These are phyloP conservation scores for Smutsia temminckii DNA, from an alignment of 2,797 vertebrate species.

Conservation along the genomic window DNA sequence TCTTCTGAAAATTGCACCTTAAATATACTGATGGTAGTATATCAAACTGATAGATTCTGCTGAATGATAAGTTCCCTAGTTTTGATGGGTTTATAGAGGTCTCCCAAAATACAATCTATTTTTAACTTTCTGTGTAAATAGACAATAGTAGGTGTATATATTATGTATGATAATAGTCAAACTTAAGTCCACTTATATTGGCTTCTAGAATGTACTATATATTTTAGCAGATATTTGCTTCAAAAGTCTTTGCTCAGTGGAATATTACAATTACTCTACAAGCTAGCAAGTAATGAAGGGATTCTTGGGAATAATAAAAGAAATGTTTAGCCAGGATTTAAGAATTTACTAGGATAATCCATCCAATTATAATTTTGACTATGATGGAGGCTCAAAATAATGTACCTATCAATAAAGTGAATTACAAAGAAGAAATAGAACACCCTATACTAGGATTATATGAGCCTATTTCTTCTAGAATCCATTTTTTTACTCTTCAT, in stretches of 20 bases:
- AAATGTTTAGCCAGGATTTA: constrained; percentile 59
- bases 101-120: constrained; percentile 41
- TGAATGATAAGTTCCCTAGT: background rate
- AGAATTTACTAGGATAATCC: constrained; percentile 58
- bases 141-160: background rate
- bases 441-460: background rate
- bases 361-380: constrained; percentile 59
- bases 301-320: constrained; percentile 52
- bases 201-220: background rate
- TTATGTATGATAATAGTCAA: background rate
- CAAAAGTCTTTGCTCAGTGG: constrained; percentile 53
- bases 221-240: constrained; percentile 50
- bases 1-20: constrained; percentile 42
- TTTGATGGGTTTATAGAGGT: constrained; percentile 11
- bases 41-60: background rate
- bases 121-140: constrained; percentile 57
- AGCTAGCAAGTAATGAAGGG: constrained; percentile 48
- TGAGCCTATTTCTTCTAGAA: constrained; percentile 4
- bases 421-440: constrained; percentile 57
- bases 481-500: constrained; percentile 46
- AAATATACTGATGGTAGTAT: constrained; percentile 7
- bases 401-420: constrained; percentile 45
- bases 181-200: background rate
- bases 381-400: constrained; percentile 56
- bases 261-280: constrained; percentile 49